Base-by-base conservation (phyloP, 2,113 vertebrate genomes). In the Sapajus apella region DNA sequence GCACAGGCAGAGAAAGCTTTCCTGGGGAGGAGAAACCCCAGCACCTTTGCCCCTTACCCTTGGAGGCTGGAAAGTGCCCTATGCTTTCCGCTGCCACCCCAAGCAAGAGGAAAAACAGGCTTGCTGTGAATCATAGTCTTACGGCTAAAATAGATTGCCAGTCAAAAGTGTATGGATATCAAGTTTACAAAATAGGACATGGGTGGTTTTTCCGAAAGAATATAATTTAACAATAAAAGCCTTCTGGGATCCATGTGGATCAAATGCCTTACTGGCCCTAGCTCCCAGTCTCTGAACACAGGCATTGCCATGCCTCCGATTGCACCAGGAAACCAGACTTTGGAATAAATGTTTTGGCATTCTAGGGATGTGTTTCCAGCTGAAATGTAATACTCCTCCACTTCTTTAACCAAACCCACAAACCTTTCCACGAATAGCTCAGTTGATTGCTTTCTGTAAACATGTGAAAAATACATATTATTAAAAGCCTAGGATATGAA, bases 351-450 rank as follows among this genome's bases (percentile, higher is more conserved):
- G 86, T 80, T 96, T 87, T 92, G 90, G 92, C 92, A 92, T 96
- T 96, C 95, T 88, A 97, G 76, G 72, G 92, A 96, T 96, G 75
- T 87, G 85, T 94, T 96, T 97, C 94, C 87, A 91, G 89, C 66
- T 81, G 96, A 97, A 97, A 98, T 61, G 72, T 27, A 92, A 97
- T 72, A 94, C 77, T 95, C 76, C 52, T 92, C 91, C 87, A 96
- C 92, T 82, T 96, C 58, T 8, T 92, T 88, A 96, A 82, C 82
- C 94, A 97, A 95, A 81, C 73, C 95, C 88, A 81, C 52, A 86
- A 87, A 84, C 66, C 81, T 93, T 95, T 95, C 96, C 61, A 86
- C 35, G 35, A 90, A 88, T 23, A 95, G 81, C 81, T 92, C 87
- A 75, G 86, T n/a, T 90, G 75, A 97, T 40, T 73, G 55, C 72